phyloP scores from a whole-genome alignment of 2,797 vertebrate genomes.

The Halcyon leucocephala region DNA sequence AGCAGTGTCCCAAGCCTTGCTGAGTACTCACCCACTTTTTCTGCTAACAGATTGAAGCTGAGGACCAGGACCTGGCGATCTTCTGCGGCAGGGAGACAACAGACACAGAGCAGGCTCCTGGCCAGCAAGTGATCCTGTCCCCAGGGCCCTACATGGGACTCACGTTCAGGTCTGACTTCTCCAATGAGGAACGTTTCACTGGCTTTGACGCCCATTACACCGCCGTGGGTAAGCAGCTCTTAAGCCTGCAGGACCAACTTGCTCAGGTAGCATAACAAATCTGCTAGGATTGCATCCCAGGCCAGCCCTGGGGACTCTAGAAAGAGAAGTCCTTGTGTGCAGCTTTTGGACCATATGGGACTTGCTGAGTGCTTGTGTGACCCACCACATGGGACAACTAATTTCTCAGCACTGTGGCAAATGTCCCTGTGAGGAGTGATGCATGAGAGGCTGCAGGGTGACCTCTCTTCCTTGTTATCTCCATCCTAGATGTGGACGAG shows the following conservation, averaged over 20 bases:
- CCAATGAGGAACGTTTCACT: constrained; percentile 91
- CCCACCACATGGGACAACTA: rapidly evolving
- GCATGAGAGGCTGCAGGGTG: rapidly evolving
- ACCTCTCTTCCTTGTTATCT: background rate
- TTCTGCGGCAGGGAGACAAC: constrained; percentile 91
- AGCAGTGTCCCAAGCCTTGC: background rate
- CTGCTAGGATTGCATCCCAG: background rate
- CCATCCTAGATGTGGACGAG: constrained; percentile 89
- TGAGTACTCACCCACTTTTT: background rate
- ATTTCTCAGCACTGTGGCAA: background rate
- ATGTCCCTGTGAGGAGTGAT: rapidly evolving
- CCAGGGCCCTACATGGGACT: constrained; percentile 85
- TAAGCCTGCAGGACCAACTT: background rate
- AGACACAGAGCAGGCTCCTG: constrained; percentile 90
- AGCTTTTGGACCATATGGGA: background rate
- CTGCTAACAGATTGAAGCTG: constrained; percentile 85
- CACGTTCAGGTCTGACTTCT: constrained; percentile 92
- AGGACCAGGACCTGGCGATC: constrained; percentile 84
- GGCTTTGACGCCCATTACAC: constrained; percentile 94
- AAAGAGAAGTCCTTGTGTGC: background rate
- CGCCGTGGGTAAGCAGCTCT: constrained; percentile 83
- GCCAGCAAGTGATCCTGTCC: constrained; percentile 82
- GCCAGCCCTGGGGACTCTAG: background rate
- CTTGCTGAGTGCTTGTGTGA: rapidly evolving
- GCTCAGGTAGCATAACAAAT: background rate